A percentile compares a stretch with the other conserved stretches of the same genome.
phyloP scores from a whole-genome alignment of 2,888 invertebrate genomes.

The Cataglyphis livida region DNA sequence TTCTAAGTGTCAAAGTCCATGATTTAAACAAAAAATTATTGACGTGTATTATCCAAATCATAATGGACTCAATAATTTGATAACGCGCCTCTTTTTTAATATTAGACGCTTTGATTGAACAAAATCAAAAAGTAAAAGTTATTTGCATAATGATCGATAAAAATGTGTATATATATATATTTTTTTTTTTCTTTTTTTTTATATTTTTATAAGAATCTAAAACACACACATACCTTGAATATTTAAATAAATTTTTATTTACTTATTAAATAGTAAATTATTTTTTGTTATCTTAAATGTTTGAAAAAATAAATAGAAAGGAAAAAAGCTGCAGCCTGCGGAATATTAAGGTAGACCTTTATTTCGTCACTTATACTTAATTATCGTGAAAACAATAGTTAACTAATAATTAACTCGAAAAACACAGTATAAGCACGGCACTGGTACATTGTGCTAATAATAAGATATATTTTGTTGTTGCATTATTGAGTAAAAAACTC shows the following conservation, averaged over 20 bases:
- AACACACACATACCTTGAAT: background rate
- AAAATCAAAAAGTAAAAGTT: conserved; percentile 3
- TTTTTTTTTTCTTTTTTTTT: background rate
- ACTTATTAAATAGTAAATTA: background rate
- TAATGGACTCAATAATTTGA: background rate
- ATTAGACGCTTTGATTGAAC: background rate
- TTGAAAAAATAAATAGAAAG: background rate
- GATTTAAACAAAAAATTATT: conserved; percentile 20
- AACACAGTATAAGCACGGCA: conserved; percentile 45
- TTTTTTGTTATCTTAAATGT: background rate
- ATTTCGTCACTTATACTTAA: conserved; percentile 47
- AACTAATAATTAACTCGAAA: conserved; percentile 16
- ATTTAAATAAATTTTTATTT: conserved; percentile 14
- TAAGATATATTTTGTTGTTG: conserved; percentile 32
- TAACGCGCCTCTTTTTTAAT: background rate
- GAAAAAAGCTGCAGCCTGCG: background rate
- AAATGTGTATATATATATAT: background rate
- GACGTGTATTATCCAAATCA: conserved; percentile 21
- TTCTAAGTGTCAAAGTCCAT: background rate
- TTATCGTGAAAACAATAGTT: conserved; percentile 19
- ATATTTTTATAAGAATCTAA: background rate
- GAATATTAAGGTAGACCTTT: conserved; percentile 28
- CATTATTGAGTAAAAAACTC: conserved; percentile 16
- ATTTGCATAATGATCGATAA: background rate
- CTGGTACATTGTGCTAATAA: conserved; percentile 54